Percentiles rank a stretch among this genome's conserved stretches.
Evolutionary conservation across 2,113 vertebrate genomes (phyloP).

Genomic region (Gnathochromis pfefferi): DNA sequence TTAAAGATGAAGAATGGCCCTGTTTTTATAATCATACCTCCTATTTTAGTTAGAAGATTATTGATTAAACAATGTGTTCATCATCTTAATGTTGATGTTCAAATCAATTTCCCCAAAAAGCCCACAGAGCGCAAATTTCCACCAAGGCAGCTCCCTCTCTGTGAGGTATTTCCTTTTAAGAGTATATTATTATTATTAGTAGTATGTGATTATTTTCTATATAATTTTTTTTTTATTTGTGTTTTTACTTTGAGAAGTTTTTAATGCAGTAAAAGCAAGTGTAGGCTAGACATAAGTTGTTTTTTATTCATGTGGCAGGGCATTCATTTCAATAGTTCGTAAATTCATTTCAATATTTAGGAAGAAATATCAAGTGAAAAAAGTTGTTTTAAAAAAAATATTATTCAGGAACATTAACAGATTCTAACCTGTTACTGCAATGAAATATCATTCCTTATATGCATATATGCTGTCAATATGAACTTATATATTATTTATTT

Average conservation of each 20-base stretch:
- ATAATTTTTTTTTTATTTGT: not conserved
- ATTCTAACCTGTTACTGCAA: not conserved
- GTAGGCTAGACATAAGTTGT: not conserved
- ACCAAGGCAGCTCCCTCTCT: not conserved
- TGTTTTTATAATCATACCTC: not conserved
- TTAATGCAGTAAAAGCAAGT: not conserved
- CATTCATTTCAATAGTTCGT: not conserved
- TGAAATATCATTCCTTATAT: not conserved
- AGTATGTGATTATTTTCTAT: not conserved
- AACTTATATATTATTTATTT: not conserved
- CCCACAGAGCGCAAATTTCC: not conserved
- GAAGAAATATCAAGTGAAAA: not conserved
- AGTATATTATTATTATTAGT: rapidly evolving
- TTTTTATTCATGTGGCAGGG: not conserved
- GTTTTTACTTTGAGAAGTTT: not conserved
- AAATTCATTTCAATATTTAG: not conserved
- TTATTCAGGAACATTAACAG: not conserved
- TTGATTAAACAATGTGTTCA: not conserved
- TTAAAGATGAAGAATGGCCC: not conserved
- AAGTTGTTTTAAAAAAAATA: not conserved
- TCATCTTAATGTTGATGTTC: not conserved
- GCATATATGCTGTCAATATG: not conserved
- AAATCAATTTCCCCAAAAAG: not conserved
- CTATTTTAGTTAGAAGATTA: not conserved
- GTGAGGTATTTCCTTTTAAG: not conserved